Evolutionary conservation across 2,888 invertebrate genomes (phyloP).

Genomic region (Platypus cylindrus): DNA sequence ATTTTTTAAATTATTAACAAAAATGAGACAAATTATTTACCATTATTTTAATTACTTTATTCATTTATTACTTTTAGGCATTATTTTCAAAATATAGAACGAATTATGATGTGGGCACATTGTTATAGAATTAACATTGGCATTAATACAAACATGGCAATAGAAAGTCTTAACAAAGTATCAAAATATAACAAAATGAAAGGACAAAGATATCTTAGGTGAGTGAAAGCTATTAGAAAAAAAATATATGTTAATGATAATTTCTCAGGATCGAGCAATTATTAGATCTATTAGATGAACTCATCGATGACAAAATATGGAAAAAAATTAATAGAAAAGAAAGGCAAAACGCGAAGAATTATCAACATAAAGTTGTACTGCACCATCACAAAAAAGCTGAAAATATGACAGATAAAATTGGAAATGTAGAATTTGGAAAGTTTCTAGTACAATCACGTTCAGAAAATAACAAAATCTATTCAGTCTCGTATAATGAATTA

Average conservation of each 20-base stretch:
- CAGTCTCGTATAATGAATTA: too few species aligned
- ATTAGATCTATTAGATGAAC: conserved; percentile 13
- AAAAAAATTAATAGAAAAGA: conserved; percentile 13
- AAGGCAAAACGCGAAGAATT: conserved; percentile 14
- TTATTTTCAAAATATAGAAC: conserved; percentile 16
- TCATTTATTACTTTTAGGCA: too few species aligned
- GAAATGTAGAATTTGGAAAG: conserved; percentile 5
- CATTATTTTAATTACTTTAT: conserved; percentile 1
- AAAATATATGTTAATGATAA: not conserved
- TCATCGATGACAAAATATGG: conserved; percentile 16
- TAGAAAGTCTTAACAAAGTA: conserved; percentile 17
- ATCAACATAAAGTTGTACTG: conserved; percentile 12
- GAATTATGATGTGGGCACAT: conserved; percentile 18
- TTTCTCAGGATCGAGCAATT: conserved; percentile 7
- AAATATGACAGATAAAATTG: conserved; percentile 9
- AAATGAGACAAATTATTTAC: conserved; percentile 8
- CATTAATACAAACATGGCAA: conserved; percentile 18
- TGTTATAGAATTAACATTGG: conserved; percentile 16
- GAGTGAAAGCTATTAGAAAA: not conserved
- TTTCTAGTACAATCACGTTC: conserved; percentile 9
- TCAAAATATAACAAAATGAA: conserved; percentile 15
- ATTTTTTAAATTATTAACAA: conserved; percentile 16
- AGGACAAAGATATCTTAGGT: conserved; percentile 8
- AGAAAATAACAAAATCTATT: conserved; percentile 6
- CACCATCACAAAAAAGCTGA: conserved; percentile 14